Evolutionary conservation across 1,140 invertebrate species (phyloP), one percentile per base, ranked within the genome.

Genomic region (Monomorium pharaonis): DNA sequence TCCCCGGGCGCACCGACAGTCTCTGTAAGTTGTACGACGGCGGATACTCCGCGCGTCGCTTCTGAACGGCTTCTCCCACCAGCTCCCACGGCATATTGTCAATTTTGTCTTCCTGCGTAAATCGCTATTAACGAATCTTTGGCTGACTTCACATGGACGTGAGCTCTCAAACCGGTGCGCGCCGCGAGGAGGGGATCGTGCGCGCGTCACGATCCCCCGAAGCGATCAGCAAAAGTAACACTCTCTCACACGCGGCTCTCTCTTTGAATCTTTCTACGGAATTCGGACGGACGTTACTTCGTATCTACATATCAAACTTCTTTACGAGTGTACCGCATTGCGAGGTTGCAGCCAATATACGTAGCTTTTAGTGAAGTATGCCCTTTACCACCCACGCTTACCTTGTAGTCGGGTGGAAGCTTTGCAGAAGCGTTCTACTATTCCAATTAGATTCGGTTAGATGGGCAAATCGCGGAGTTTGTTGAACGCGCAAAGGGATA

Each of bases 11-110:
- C 88, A 96, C 97, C 86, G 97, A 97, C 92, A 97, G 97, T 90
- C 96, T 98, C 84, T 98, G 97, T 95, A 98, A 98, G 95, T 95
- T 98, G 84, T 98, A 98, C 94, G 98, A 98, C 93, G 96, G 97
- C 90, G 97, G 97, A 91, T 98, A 98, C 94, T 97, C 97, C 92
- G 86, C 76, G 58, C 97, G 97, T 94, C 97, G 98, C 94, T 98
- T 97, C 95, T 98, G 96, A 97, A 92, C 49, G 56, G 56, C 72
- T 6, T 56, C 12, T 56, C 70, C 30, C 69, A 58, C 18, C 70
- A 56, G 37, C 47, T 54, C 67, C 58, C 70, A 37, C 14, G 76
- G 47, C 14, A 65, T 63, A 65, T 62, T 67, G 54, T 81, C 67
- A 77, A 81, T 85, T 80, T 70, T 80, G 69, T 86, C 86, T 86